Conservation (phyloP, 2,888 invertebrate genomes). For the Thera britannica region DNA sequence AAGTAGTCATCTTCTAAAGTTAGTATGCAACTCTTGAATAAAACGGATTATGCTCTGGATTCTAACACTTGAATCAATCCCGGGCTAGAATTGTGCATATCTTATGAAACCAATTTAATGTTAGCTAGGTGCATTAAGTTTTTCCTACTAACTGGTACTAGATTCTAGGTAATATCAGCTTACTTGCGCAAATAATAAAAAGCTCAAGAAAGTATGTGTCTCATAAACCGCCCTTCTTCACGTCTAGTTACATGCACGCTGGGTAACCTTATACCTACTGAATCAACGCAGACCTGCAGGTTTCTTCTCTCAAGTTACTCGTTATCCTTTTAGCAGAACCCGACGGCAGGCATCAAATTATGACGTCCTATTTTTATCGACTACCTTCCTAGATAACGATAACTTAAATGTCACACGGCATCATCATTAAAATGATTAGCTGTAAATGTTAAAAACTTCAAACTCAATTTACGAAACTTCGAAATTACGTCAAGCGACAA, state of each 20-base stretch:
- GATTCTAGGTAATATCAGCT: constrained; percentile 13
- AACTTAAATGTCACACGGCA: constrained; percentile 43
- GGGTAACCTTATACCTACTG: constrained; percentile 8
- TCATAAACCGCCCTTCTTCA: constrained; percentile 24
- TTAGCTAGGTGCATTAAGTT: constrained; percentile 9
- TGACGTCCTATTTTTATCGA: constrained; percentile 14
- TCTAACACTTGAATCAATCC: too few relatives aligned
- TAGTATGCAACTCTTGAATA: too few relatives aligned
- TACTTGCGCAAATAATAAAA: constrained; percentile 20
- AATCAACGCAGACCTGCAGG: constrained; percentile 3
- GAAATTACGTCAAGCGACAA: constrained; percentile 71
- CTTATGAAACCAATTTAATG: not conserved
- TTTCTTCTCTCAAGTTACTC: constrained; percentile 8
- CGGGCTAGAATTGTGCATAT: not conserved
- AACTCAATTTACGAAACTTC: constrained; percentile 65
- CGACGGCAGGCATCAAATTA: constrained; percentile 9
- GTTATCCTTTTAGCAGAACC: not conserved
- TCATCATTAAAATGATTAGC: constrained; percentile 57
- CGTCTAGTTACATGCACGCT: constrained; percentile 8
- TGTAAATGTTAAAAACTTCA: constrained; percentile 66
- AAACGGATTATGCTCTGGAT: too few relatives aligned
- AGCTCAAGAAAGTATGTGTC: constrained; percentile 14
- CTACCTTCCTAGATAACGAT: constrained; percentile 15
- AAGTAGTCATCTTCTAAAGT: too few relatives aligned
- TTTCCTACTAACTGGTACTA: not conserved